Base-by-base conservation (phyloP, 2,888 invertebrate species). In the Temnothorax unifasciatus region DNA sequence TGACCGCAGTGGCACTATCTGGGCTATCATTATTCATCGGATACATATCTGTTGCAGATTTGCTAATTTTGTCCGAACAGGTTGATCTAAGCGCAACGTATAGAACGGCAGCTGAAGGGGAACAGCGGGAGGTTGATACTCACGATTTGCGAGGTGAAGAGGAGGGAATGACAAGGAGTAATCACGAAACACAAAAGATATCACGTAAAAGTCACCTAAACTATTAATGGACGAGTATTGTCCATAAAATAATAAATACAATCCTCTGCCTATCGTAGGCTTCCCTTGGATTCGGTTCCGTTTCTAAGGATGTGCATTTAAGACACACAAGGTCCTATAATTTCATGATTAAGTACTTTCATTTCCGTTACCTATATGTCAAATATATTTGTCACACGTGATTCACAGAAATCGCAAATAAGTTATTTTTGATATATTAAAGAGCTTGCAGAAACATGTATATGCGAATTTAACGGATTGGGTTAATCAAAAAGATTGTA, bases 1-100 rank as follows among this genome's bases (percentile, higher is more conserved):
- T 88, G 91, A 94, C 92, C 93, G 91, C 94, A 94, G 89, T 91
- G 85, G 88, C 84, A 90, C 88, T 90, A 88, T 91, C 85, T 88
- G 85, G 75, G 85, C 88, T 89, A 88, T 90, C 91, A 90, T 92
- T 92, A 92, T 93, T 91, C 88, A 88, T 89, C 90, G 86, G 86
- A 88, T 89, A 86, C 87, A 89, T 91, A 92, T 92, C 88, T 87
- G 91, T 93, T 91, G 90, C 91, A 90, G 88, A 92, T 91, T 93
- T 92, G 91, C 92, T 90, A 90, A 92, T 92, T 91, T 90, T 83
- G 87, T 86, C 83, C 63, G 29, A 34, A 76, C 71, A 61, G 75
- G 50, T 74, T 54, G 74, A 82, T 82, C 81, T 79, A 25, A 83
- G 83, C 18, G 18, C 63, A 52, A 63, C 57, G 54, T 47, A 47